A percentile compares a stretch with the other conserved stretches of the same genome.
Evolutionary conservation across 2,888 invertebrate species (phyloP).

Genomic region (Vandiemenella viatica): DNA sequence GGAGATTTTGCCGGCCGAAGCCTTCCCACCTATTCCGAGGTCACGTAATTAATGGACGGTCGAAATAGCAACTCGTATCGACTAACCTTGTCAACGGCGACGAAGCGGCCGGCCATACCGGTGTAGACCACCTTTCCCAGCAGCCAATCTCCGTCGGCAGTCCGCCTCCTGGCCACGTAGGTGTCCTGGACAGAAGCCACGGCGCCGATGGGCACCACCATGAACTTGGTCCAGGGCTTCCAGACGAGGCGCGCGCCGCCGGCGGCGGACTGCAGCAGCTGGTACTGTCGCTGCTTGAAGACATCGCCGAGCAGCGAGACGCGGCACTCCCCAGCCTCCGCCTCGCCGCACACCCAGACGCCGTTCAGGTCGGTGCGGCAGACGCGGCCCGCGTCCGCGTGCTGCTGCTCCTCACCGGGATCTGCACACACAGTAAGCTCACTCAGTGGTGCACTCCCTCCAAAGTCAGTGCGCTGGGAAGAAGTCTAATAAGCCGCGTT

Average conservation of each 20-base stretch:
- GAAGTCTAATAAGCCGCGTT: no score
- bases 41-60: no score
- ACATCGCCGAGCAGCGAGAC: slow-evolving; percentile 20
- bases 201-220: slow-evolving; percentile 46
- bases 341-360: slow-evolving; percentile 55
- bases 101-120: slow-evolving; percentile 2
- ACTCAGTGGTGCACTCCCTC: no score
- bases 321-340: slow-evolving; percentile 31
- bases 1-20: no score
- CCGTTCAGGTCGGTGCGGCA: slow-evolving; percentile 59
- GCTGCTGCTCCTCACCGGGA: slow-evolving; percentile 21
- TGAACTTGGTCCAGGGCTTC: slow-evolving; percentile 57
- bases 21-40: no score
- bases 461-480: no score
- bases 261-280: slow-evolving; percentile 62
- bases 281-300: slow-evolving; percentile 31
- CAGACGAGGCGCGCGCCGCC: slow-evolving; percentile 61
- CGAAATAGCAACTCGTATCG: no score
- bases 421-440: no score
- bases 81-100: slow-evolving; percentile 1
- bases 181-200: slow-evolving; percentile 34
- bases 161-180: slow-evolving; percentile 36
- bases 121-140: not conserved
- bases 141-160: slow-evolving; percentile 17
- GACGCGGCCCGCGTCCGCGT: slow-evolving; percentile 43